Evolutionary conservation across 1,140 invertebrate species (phyloP).

Genomic region (Aphelinus atriplicis): DNA sequence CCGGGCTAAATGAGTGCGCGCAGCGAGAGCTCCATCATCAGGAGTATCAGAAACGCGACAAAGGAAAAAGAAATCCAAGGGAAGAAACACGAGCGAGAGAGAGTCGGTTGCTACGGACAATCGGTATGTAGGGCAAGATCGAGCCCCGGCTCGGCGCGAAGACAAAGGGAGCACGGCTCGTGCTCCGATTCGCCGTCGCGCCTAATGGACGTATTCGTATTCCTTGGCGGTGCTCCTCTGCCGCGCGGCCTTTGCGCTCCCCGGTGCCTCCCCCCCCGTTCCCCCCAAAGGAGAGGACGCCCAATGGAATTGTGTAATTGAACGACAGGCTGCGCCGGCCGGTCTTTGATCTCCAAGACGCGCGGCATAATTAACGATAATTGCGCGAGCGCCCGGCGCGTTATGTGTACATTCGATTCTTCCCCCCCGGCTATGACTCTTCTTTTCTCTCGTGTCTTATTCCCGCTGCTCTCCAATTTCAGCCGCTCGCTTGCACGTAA

Average conservation of each 20-base stretch:
- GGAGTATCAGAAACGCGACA: neutral
- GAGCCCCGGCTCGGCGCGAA: neutral
- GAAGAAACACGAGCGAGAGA: too few species aligned
- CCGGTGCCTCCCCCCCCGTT: neutral
- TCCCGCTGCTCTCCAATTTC: slow-evolving; percentile 14
- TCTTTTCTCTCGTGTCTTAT: slow-evolving; percentile 1
- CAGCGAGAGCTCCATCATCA: neutral
- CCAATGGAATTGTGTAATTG: slow-evolving; percentile 35
- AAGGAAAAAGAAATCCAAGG: neutral
- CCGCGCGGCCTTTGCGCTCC: too few species aligned
- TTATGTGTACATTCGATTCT: slow-evolving; percentile 33
- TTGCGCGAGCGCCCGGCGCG: neutral
- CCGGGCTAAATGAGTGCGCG: neutral
- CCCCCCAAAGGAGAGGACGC: neutral
- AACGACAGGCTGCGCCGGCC: slow-evolving; percentile 11
- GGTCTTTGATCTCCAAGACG: slow-evolving; percentile 34
- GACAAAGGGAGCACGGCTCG: neutral
- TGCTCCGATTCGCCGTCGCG: neutral
- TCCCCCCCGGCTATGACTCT: neutral
- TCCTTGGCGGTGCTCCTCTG: neutral
- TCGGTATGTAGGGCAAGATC: too few species aligned
- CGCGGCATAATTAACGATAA: slow-evolving; percentile 31
- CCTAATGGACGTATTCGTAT: slow-evolving; percentile 12
- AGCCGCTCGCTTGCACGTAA: neutral
- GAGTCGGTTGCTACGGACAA: too few species aligned